These are phyloP conservation scores for Sciurus vulgaris DNA, from an alignment of 2,797 vertebrate genomes.

Conservation along the genomic window DNA sequence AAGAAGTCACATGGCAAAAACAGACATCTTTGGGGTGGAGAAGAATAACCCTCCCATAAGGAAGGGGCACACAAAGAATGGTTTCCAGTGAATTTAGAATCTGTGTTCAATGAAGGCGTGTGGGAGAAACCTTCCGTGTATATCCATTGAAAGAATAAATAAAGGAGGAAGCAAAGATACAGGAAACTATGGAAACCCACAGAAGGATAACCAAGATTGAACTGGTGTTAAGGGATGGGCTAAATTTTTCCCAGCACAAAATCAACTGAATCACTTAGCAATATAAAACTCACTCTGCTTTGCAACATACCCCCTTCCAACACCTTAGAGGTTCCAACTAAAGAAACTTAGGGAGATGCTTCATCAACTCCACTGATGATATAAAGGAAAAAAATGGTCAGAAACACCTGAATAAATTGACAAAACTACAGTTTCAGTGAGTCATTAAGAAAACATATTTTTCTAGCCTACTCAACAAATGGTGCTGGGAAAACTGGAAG, in stretches of 20 bases:
- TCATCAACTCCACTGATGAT: background rate
- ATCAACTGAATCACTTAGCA: background rate
- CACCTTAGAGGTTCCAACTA: background rate
- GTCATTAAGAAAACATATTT: background rate
- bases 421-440: background rate
- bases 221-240: background rate
- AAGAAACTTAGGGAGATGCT: background rate
- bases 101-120: background rate
- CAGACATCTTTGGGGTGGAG: background rate
- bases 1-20: background rate
- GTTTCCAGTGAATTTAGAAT: background rate
- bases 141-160: background rate
- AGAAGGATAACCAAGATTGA: background rate
- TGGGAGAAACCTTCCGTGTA: background rate
- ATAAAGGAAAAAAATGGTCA: background rate
- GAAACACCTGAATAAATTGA: background rate
- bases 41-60: background rate
- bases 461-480: no score
- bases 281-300: background rate
- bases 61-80: background rate
- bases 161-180: background rate
- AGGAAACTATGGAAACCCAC: background rate
- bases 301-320: background rate
- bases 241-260: background rate
- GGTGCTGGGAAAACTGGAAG: no score